Evolutionary conservation across 92 coral and sea anemone genomes (phyloP), one percentile per base, ranked within the genome.

Genomic region (Actinernus sp.): DNA sequence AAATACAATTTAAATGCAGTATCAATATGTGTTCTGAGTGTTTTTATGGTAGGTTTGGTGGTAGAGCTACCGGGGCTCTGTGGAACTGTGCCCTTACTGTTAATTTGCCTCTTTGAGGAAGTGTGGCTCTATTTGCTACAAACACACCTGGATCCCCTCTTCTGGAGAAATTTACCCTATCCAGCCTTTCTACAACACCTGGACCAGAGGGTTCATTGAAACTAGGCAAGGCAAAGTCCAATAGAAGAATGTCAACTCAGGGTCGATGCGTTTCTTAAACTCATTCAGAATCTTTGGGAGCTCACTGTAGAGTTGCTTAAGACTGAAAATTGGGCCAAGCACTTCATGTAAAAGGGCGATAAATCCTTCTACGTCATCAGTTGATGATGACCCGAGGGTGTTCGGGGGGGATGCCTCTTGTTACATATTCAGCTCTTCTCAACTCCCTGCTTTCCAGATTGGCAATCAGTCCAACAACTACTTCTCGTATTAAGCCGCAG

Each of bases 281-380:
- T 87, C 85, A 64, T 75, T 68, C 11, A 87, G 73, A 36, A 81
- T 68, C 31, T 80, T 86, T 25, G 88, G 81, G 7, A 50, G 47
- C 14, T 64, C 87, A 39, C 50, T 56, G 29, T n/a, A 36, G 20
- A 79, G 67, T 30, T 81, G 73, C 56, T 81, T 81, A 8, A 81
- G 77, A 27, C 64, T 55, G 51, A 85, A 77, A 0, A 61, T 61
- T 8, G 29, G 36, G 2, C 85, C 88, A n/a, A 87, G 60, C 79
- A 81, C 63, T 68, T 87, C 82, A 45, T 87, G 88, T n/a, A 70
- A 56, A 2, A 74, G 65, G 3, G 82, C 74, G 0, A 81, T 27
- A 16, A 87, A 61, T 4, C 85, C 81, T 38, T 87, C 81, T 1
- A 87, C 88, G 60, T 81, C 82, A 68, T 87, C 88, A 1, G 76